These are phyloP conservation scores for Colinus virginianus DNA, from an alignment of 2,113 vertebrate species.

Conservation along the genomic window DNA sequence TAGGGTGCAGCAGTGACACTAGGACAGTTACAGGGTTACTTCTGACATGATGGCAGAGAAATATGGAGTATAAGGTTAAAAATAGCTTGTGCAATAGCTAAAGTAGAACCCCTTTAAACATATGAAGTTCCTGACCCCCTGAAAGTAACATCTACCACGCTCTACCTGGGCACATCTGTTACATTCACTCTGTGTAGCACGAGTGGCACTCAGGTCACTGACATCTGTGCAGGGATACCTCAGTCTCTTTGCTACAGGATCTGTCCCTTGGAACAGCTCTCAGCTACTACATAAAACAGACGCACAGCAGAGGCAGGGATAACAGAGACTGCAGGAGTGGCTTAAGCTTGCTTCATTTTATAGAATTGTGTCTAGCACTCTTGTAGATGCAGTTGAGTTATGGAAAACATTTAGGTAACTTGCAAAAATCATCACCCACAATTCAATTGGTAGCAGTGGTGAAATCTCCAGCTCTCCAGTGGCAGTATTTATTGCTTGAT, in stretches of 20 bases:
- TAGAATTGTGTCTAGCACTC: not conserved
- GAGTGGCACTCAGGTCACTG: not conserved
- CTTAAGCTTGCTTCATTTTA: not conserved
- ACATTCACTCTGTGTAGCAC: not conserved
- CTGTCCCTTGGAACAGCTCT: not conserved
- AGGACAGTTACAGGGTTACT: not conserved
- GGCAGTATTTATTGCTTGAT: not conserved
- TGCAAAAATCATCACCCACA: not conserved
- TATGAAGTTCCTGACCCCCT: not conserved
- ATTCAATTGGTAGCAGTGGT: not conserved
- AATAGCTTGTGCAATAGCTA: not conserved
- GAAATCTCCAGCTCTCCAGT: not conserved
- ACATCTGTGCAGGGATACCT: not conserved
- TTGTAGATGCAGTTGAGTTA: not conserved
- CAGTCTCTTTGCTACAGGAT: not conserved
- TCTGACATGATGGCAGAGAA: conserved; percentile 5
- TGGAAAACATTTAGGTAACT: not conserved
- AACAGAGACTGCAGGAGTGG: not conserved
- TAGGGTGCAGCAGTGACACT: not conserved
- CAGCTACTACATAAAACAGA: not conserved
- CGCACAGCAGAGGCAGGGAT: not conserved
- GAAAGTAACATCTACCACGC: not conserved
- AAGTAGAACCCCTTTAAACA: not conserved
- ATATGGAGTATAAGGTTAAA: not conserved
- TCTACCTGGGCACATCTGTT: not conserved